These are phyloP conservation scores for Harpalus rubripes DNA, from an alignment of 2,888 invertebrate species.

Conservation along the genomic window DNA sequence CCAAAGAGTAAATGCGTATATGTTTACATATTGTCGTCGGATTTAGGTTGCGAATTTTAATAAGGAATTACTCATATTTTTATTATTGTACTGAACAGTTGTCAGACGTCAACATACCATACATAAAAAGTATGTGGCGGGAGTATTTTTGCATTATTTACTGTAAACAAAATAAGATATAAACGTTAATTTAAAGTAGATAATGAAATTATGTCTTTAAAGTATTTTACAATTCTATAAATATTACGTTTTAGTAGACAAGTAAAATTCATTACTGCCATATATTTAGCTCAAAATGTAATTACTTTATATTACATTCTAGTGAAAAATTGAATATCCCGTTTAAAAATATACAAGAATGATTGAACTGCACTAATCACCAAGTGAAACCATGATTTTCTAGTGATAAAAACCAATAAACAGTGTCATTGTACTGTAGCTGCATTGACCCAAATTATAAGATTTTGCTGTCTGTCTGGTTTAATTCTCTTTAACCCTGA, in stretches of 20 bases:
- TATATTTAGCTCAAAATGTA: neutral
- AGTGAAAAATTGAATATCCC: no score
- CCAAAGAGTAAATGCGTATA: no score
- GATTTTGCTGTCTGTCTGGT: constrained; percentile 34
- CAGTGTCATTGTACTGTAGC: constrained; percentile 54
- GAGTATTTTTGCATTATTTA: neutral
- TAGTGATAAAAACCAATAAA: constrained; percentile 47
- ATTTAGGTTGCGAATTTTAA: no score
- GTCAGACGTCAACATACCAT: neutral
- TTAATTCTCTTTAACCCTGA: constrained; percentile 54
- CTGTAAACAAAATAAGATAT: neutral
- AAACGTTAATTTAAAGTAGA: neutral
- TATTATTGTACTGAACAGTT: neutral
- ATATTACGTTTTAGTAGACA: neutral
- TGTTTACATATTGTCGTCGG: no score
- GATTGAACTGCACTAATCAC: constrained; percentile 3
- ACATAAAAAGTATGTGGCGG: neutral
- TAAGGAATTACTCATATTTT: neutral
- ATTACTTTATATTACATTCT: no score
- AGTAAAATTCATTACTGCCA: neutral
- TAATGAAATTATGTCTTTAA: neutral
- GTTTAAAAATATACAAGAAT: neutral
- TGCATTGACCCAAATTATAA: constrained; percentile 52
- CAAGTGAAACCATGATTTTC: constrained; percentile 37
- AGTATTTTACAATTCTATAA: neutral